phyloP scores from a whole-genome alignment of 2,888 invertebrate species.

The Nymphalis polychloros region DNA sequence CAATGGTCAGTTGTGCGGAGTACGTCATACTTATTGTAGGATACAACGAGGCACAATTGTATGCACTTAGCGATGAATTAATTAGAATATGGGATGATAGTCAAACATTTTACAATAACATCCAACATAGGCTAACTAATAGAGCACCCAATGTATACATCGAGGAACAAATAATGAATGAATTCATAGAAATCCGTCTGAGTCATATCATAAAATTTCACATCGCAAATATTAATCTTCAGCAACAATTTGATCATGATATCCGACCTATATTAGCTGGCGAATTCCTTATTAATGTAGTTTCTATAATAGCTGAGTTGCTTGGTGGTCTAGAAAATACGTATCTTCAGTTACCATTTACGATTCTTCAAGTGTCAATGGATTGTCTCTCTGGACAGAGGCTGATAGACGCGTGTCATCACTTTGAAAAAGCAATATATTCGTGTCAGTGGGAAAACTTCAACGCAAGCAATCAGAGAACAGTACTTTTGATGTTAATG shows the following conservation, averaged over 20 bases:
- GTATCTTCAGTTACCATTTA: slow-evolving; percentile 53
- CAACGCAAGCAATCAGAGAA: not conserved
- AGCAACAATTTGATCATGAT: slow-evolving; percentile 47
- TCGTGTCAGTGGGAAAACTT: slow-evolving; percentile 39
- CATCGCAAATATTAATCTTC: slow-evolving; percentile 45
- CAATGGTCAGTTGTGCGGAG: slow-evolving; percentile 49
- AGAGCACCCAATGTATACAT: not conserved
- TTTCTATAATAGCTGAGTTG: slow-evolving; percentile 56
- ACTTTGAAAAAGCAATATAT: slow-evolving; percentile 56
- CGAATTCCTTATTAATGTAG: slow-evolving; percentile 51
- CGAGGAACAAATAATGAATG: slow-evolving; percentile 43
- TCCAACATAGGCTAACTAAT: slow-evolving; percentile 5
- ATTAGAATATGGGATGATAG: slow-evolving; percentile 52
- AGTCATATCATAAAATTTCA: slow-evolving; percentile 49
- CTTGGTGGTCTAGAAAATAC: slow-evolving; percentile 62
- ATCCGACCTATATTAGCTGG: slow-evolving; percentile 51
- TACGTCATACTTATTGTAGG: slow-evolving; percentile 54
- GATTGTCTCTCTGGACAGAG: slow-evolving; percentile 61
- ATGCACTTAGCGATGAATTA: slow-evolving; percentile 55
- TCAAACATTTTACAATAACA: slow-evolving; percentile 27
- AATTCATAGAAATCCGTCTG: slow-evolving; percentile 46
- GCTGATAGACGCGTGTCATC: slow-evolving; percentile 55
- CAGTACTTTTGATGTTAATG: slow-evolving; percentile 40
- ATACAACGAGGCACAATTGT: slow-evolving; percentile 58
- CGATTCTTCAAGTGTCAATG: slow-evolving; percentile 53